phyloP scores from a whole-genome alignment of 2,888 invertebrate genomes.

The Stenoptilia bipunctidactyla region DNA sequence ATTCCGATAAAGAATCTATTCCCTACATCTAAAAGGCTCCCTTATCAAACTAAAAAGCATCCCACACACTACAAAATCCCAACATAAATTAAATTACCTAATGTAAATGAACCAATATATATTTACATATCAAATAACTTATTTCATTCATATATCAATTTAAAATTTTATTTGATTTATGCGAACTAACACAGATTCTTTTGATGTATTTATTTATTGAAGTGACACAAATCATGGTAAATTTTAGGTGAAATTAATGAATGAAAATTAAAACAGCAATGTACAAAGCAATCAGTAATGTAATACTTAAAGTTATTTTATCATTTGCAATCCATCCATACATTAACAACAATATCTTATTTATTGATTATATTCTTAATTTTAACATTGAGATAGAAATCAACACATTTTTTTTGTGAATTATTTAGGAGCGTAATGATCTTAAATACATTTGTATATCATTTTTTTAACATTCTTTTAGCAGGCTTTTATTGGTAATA shows the following conservation, averaged over 20 bases:
- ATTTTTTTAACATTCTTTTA: too few species aligned
- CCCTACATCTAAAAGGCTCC: conserved; percentile 22
- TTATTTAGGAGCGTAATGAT: too few species aligned
- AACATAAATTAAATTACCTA: conserved; percentile 54
- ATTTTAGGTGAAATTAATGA: too few species aligned
- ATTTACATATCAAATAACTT: conserved; percentile 38
- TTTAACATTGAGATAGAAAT: conserved; percentile 25
- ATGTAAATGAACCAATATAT: conserved; percentile 23
- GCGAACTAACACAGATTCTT: neutral
- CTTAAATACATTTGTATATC: too few species aligned
- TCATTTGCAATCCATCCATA: neutral
- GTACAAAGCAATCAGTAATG: conserved; percentile 24
- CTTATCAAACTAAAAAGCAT: conserved; percentile 27
- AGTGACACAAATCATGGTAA: too few species aligned
- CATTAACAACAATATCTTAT: neutral
- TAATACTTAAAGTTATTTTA: conserved; percentile 17
- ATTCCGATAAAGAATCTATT: conserved; percentile 8
- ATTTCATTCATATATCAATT: neutral
- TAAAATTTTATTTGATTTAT: neutral
- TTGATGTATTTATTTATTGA: neutral
- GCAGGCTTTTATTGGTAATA: too few species aligned
- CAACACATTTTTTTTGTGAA: conserved; percentile 18
- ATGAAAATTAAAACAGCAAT: conserved; percentile 17
- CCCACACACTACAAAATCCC: conserved; percentile 28
- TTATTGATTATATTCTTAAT: conserved; percentile 15